Evolutionary conservation across 2,113 vertebrate species (phyloP).

Genomic region (Grallaria varia): DNA sequence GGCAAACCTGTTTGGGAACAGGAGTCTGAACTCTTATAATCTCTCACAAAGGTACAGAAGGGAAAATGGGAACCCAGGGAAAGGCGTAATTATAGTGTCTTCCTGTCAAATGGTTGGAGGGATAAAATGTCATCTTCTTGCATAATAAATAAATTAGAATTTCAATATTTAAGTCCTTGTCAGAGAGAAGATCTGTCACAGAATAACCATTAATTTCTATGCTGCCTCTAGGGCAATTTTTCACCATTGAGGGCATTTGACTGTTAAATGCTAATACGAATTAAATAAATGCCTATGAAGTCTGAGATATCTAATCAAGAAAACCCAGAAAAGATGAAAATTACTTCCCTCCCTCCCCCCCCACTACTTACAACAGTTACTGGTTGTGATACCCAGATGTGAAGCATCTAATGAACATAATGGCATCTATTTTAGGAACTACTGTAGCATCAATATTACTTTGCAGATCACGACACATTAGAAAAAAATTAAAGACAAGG

Average conservation of each 20-base stretch:
- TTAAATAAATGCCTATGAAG: slow-evolving; percentile 54
- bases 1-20: not conserved
- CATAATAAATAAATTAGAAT: slow-evolving; percentile 62
- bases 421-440: slow-evolving; percentile 44
- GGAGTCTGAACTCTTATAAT: not conserved
- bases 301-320: slow-evolving; percentile 50
- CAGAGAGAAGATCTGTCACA: slow-evolving; percentile 11
- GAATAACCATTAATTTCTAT: slow-evolving; percentile 24
- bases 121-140: slow-evolving; percentile 51
- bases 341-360: not conserved
- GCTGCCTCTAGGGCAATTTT: slow-evolving; percentile 8
- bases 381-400: slow-evolving; percentile 41
- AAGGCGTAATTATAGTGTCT: slow-evolving; percentile 3
- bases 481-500: slow-evolving; percentile 53
- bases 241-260: slow-evolving; percentile 17
- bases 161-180: slow-evolving; percentile 58
- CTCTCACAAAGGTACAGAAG: not conserved
- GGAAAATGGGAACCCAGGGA: not conserved
- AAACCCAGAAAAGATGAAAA: slow-evolving; percentile 46
- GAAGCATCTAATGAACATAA: slow-evolving; percentile 48
- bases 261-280: slow-evolving; percentile 50
- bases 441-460: not conserved
- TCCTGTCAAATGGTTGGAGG: slow-evolving; percentile 22
- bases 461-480: not conserved
- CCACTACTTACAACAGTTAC: not conserved